Base-by-base conservation (phyloP, 2,797 vertebrate species). In the Carduelis carduelis region DNA sequence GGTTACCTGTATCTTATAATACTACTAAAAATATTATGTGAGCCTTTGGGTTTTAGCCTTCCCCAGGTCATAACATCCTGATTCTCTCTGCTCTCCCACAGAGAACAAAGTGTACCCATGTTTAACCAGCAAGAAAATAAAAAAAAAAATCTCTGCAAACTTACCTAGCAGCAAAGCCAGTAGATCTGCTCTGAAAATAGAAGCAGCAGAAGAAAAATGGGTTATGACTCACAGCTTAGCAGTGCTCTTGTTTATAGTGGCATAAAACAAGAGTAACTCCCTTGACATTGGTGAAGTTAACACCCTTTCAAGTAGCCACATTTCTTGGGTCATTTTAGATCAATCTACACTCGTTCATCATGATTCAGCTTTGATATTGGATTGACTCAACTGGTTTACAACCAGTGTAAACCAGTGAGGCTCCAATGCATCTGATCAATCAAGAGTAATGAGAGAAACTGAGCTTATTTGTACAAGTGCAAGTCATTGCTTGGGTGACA, bases 151-250 rank as follows among this genome's bases (percentile, higher is more conserved):
- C 76, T 66, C 69, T 91, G 59, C 63, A 81, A 90, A 59, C 37
- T 94, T 72, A 83, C 65, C 72, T 63, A 78, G 72, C 76, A 92
- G 76, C 84, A 91, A 92, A 96, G 68, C 68, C 83, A 85, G 66
- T 49, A 96, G 82, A 83, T 88, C 72, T 86, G 57, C 69, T 81
- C 92, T 92, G 92, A 95, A 96, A 96, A 94, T 94, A 96, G 92
- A 81, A 94, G 80, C 72, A 82, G 79, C 34, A 70, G 35, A 79
- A 86, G 65, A 79, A 44, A 90, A 87, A 76, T 2, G 11, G 55
- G 39, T 69, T 49, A 81, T 94, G 94, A 95, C 84, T 96, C 87
- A 93, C 0, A 0, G 30, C 59, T 95, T 80, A 86, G 83, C 37
- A 92, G 79, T 86, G 84, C 52, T 93, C 32, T 91, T 93, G 83